Conservation (phyloP, 2,888 invertebrate species). For the Rugalucina vietnamica region DNA sequence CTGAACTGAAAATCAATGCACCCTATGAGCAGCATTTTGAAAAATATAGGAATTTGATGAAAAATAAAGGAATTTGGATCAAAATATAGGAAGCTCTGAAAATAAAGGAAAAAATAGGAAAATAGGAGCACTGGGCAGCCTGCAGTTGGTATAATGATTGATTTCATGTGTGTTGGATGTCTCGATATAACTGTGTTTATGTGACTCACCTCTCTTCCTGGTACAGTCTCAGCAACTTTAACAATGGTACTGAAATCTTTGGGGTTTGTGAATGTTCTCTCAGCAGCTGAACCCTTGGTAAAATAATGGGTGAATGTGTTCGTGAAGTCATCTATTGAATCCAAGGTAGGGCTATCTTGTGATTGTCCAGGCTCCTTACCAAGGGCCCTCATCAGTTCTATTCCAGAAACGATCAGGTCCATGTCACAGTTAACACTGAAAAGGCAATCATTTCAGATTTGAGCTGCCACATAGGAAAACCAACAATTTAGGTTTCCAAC, state of each 20-base stretch:
- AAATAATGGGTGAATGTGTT: slow-evolving; percentile 84
- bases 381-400: slow-evolving; percentile 80
- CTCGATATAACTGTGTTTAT: no score
- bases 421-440: slow-evolving; percentile 84
- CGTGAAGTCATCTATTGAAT: slow-evolving; percentile 81
- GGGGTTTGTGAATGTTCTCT: slow-evolving; percentile 78
- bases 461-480: no score
- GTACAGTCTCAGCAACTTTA: slow-evolving; percentile 66
- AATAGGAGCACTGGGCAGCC: no score
- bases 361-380: slow-evolving; percentile 74
- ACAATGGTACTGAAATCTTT: slow-evolving; percentile 68
- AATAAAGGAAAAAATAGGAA: no score
- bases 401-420: slow-evolving; percentile 84
- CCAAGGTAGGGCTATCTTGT: slow-evolving; percentile 31
- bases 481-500: no score
- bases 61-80: no score
- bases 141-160: no score
- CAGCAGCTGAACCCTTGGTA: slow-evolving; percentile 84
- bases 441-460: slow-evolving; percentile 26
- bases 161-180: no score
- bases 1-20: no score
- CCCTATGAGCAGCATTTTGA: no score
- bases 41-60: no score
- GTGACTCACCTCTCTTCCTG: slow-evolving; percentile 63
- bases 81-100: no score